A percentile compares a stretch with the other conserved stretches of the same genome.
Evolutionary conservation across 1,140 invertebrate species (phyloP).

Genomic region (Hyles euphorbiae): DNA sequence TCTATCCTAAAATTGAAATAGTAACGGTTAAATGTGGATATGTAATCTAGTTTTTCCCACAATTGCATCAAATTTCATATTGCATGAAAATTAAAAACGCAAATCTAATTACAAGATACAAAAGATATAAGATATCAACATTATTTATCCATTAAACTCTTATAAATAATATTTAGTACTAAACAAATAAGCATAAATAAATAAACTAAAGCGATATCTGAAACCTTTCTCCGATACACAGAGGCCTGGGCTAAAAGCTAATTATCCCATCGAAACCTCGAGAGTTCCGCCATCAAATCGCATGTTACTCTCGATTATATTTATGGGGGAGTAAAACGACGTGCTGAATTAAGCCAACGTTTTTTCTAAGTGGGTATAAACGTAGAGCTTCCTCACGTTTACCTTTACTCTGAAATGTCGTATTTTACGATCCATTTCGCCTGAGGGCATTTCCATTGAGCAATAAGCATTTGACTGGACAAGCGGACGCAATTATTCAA

Average conservation of each 20-base stretch:
- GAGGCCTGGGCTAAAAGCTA: slow-evolving; percentile 31
- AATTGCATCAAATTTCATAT: no score
- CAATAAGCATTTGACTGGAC: slow-evolving; percentile 20
- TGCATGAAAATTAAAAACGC: no score
- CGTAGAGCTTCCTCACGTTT: slow-evolving; percentile 56
- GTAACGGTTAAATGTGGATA: no score
- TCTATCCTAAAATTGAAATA: no score
- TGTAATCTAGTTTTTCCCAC: no score
- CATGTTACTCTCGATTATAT: slow-evolving; percentile 59
- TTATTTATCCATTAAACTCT: background rate
- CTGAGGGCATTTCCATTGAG: slow-evolving; percentile 47
- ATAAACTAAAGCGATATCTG: background rate
- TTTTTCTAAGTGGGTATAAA: slow-evolving; percentile 71
- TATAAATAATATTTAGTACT: background rate
- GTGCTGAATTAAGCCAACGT: slow-evolving; percentile 70
- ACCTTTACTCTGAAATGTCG: slow-evolving; percentile 68
- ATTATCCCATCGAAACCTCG: slow-evolving; percentile 35
- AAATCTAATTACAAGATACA: no score
- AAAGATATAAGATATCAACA: background rate
- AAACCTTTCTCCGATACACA: slow-evolving; percentile 9
- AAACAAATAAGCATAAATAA: no score
- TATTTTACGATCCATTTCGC: slow-evolving; percentile 67
- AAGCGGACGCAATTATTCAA: slow-evolving; percentile 65
- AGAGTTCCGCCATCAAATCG: slow-evolving; percentile 46
- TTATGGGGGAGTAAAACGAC: slow-evolving; percentile 50